Base-by-base conservation (phyloP, 2,113 vertebrate species). In the Cepphus grylle region DNA sequence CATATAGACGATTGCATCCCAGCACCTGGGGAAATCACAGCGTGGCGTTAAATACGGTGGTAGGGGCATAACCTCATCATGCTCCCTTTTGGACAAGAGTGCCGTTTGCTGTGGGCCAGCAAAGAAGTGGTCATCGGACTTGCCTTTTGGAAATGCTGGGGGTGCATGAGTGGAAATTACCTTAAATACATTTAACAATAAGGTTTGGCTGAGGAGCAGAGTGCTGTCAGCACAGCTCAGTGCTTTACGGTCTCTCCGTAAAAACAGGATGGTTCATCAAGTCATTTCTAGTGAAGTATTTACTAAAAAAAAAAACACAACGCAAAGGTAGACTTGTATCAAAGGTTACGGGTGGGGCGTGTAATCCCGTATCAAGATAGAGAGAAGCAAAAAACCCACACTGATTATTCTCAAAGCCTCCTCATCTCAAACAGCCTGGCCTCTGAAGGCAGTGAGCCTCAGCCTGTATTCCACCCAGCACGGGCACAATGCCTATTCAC, bases 381-480 rank as follows among this genome's bases (percentile, higher is more conserved):
- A 94, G 17, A 7, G 11, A 76, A 72, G 34, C 45, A 65, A 38
- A 38, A 27, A 11, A 32, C 5, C 6, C 53, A 82, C 1, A 8
- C 9, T 40, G 55, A 72, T 96, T 90, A 93, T 86, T 88, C 76
- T 91, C 86, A 94, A 90, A 76, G 53, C 71, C 55, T 88, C 78
- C 67, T 77, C 69, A 53, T 76, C 74, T 81, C 32, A 25, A 94
- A 50, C 65, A 56, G 63, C 59, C 77, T 91, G 43, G 61, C 70
- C 88, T 96, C 91, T 87, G 74, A 94, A 96, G 97, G 93, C 87
- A 96, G 81, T 25, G 80, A 95, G 6, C 38, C 63, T 63, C 58
- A 93, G 84, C 67, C 66, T 58, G 8, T 62, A 76, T 81, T 66
- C 34, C 77, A 73, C 85, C 79, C 42, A 50, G 61, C 29, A 32